Base-by-base conservation (phyloP, 2,888 invertebrate species). In the Charanyca ferruginea region DNA sequence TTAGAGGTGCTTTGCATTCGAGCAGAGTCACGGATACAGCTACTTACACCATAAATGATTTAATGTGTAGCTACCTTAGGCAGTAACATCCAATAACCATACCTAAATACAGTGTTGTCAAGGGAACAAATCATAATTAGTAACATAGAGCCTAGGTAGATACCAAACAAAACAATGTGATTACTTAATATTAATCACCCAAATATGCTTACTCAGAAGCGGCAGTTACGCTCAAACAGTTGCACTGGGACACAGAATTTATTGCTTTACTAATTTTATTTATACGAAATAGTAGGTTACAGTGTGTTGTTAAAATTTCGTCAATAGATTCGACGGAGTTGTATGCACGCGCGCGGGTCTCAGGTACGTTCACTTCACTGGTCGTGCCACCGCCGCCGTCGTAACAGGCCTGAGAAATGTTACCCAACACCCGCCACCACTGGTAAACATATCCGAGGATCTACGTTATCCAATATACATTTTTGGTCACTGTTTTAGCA, bases 341-440 rank as follows among this genome's bases (percentile, higher is more conserved):
- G 64, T 59, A 66, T 62, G 70, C 77, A 65, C 78, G 80, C 83
- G 77, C 72, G 57, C 59, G 64, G 41, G 53, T 53, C 64, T 20
- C 66, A 28, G 63, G 63, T 59, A 62, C 77, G 68, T 73, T 57
- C 68, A 67, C 66, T 70, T 74, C 11, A 83, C 83, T 83, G 74
- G 64, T 64, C 55, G 54, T 11, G 66, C 23, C 59, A 61, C 59
- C 47, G 62, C 18, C 32, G 47, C 23, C 57, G 51, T 47, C 73
- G 79, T 71, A 75, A 77, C 78, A 66, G 49, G 69, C 61, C 58
- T 59, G 69, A 60, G 66, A 64, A 66, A 38, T 67, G 59, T 83
- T 83, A 79, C 83, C 57, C 80, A 83, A 83, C 52, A 79, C n/a
- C 66, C 51, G 49, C 75, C 70, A 72, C 83, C 79, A 68, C 81